Evolutionary conservation across 2,113 vertebrate species (phyloP).

Genomic region (Rhipidura dahli): DNA sequence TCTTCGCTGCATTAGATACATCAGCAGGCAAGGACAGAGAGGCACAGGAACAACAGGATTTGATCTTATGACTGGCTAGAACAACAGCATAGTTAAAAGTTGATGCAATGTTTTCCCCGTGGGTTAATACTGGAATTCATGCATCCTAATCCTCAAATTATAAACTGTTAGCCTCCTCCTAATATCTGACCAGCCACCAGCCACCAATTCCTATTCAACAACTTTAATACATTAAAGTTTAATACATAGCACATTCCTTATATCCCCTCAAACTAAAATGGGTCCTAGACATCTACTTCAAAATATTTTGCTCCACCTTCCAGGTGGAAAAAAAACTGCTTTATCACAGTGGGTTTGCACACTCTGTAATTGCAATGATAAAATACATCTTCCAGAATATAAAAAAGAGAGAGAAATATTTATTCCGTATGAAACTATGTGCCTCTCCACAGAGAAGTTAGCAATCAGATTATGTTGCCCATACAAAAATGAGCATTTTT

Average conservation of each 20-base stretch:
- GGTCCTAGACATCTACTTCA: background rate
- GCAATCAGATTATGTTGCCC: background rate
- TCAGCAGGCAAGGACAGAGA: background rate
- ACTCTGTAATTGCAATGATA: background rate
- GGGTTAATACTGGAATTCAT: background rate
- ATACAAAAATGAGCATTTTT: background rate
- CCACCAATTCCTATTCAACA: background rate
- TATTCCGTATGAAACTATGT: background rate
- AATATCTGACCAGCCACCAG: background rate
- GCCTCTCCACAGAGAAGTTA: background rate
- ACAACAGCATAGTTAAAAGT: background rate
- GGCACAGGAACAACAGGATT: background rate
- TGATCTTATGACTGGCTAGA: background rate
- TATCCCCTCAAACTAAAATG: background rate
- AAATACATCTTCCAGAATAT: background rate
- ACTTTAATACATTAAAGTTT: background rate
- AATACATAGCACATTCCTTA: background rate
- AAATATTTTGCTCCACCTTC: background rate
- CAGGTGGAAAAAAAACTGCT: background rate
- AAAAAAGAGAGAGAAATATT: background rate
- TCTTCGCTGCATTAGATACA: rapidly evolving
- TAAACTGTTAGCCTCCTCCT: background rate
- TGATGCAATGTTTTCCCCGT: background rate
- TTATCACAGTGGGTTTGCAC: background rate
- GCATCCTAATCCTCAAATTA: background rate